Evolutionary conservation across 2,797 vertebrate genomes (phyloP).

Genomic region (Hemibagrus guttatus): DNA sequence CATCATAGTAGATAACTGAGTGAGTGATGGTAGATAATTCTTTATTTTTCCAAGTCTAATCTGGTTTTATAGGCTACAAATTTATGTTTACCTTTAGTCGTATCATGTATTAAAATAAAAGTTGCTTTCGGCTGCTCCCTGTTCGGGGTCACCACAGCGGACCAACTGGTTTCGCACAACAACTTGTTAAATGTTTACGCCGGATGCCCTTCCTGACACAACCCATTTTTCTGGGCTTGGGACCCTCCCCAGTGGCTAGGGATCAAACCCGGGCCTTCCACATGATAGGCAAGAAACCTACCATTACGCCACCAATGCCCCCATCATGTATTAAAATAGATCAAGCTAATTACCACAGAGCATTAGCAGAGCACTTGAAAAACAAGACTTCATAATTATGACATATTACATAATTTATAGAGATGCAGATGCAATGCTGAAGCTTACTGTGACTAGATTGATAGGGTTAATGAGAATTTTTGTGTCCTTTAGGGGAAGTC

Average conservation of each 20-base stretch:
- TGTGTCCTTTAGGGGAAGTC: slow-evolving; percentile 67
- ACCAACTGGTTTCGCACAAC: too few species aligned
- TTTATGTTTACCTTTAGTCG: not conserved
- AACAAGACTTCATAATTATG: not conserved
- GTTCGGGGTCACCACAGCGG: too few species aligned
- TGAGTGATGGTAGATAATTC: not conserved
- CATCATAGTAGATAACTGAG: not conserved
- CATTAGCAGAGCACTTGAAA: not conserved
- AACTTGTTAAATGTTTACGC: too few species aligned
- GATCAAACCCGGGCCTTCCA: too few species aligned
- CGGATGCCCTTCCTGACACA: too few species aligned
- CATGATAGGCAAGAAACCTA: too few species aligned
- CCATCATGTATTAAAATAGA: not conserved
- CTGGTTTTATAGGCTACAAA: not conserved
- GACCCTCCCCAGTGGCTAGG: too few species aligned
- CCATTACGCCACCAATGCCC: too few species aligned
- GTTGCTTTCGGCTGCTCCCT: too few species aligned
- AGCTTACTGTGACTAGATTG: slow-evolving; percentile 68
- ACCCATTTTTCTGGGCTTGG: too few species aligned
- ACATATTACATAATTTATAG: not conserved
- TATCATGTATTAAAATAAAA: not conserved
- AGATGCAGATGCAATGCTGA: not conserved
- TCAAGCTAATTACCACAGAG: not conserved
- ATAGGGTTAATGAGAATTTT: slow-evolving; percentile 76
- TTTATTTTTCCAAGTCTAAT: not conserved